Evolutionary conservation across 2,888 invertebrate species (phyloP).

Genomic region (Calephelis perditalis): DNA sequence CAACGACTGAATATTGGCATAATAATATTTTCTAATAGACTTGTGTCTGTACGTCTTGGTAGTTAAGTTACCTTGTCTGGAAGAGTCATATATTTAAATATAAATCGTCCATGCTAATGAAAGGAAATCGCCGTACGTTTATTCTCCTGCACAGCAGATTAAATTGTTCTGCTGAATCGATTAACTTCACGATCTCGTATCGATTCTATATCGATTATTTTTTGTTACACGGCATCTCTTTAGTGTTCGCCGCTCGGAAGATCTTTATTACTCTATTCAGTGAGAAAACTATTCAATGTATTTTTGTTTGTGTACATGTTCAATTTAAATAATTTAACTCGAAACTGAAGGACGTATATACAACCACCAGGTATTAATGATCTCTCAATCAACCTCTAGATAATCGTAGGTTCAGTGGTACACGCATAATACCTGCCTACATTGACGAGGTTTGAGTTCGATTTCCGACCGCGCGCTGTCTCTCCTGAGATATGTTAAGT

Average conservation of each 20-base stretch:
- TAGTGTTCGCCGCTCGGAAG: slow-evolving; percentile 50
- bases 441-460: too few relatives aligned
- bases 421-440: too few relatives aligned
- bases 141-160: slow-evolving; percentile 46
- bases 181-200: slow-evolving; percentile 59
- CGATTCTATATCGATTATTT: slow-evolving; percentile 61
- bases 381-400: too few relatives aligned
- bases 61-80: slow-evolving; percentile 10
- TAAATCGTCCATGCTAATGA: slow-evolving; percentile 34
- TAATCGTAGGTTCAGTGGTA: too few relatives aligned
- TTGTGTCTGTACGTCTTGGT: slow-evolving; percentile 21
- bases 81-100: slow-evolving; percentile 16
- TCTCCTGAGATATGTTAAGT: too few relatives aligned
- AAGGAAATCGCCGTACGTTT: slow-evolving; percentile 56
- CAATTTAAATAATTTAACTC: slow-evolving; percentile 12
- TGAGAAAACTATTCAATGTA: slow-evolving; percentile 16
- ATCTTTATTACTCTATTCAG: slow-evolving; percentile 47
- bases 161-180: slow-evolving; percentile 72
- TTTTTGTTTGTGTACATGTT: slow-evolving; percentile 10
- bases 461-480: too few relatives aligned
- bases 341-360: background rate
- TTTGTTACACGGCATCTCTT: slow-evolving; percentile 48
- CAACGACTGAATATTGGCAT: too few relatives aligned
- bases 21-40: slow-evolving; percentile 14
- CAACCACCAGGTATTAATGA: background rate